Conservation (phyloP, 2,888 invertebrate species). For the Phragmatobia fuliginosa region DNA sequence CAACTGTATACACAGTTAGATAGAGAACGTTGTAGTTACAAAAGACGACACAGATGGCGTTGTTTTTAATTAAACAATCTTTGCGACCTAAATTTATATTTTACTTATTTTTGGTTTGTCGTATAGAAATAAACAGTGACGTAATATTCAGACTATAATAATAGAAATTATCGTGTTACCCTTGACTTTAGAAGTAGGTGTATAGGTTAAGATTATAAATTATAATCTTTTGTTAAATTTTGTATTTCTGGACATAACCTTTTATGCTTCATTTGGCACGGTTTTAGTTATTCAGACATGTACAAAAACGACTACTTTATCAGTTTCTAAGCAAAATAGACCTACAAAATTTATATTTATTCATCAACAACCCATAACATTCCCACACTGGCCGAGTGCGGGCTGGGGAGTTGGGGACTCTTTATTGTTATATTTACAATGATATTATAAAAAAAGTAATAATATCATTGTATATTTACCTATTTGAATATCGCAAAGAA, state of each 20-base stretch:
- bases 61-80: constrained; percentile 24
- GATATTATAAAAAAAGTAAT: no score
- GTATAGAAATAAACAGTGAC: not conserved
- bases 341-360: no score
- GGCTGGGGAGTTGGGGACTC: no score
- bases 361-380: no score
- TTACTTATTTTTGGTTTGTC: not conserved
- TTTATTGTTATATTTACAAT: no score
- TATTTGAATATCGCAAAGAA: not conserved
- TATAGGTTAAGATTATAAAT: not conserved
- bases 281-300: no score
- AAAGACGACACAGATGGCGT: constrained; percentile 65
- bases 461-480: not conserved
- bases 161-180: not conserved
- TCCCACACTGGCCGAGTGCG: no score
- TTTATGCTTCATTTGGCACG: not conserved
- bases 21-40: constrained; percentile 29
- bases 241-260: not conserved
- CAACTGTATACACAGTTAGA: constrained; percentile 21
- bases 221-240: not conserved
- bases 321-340: no score
- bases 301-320: no score
- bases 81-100: not conserved
- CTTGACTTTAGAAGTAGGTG: constrained; percentile 1
- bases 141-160: not conserved